Evolutionary conservation across 2,888 invertebrate species (phyloP), one percentile per base, ranked within the genome.

Genomic region (Diaperis boleti): DNA sequence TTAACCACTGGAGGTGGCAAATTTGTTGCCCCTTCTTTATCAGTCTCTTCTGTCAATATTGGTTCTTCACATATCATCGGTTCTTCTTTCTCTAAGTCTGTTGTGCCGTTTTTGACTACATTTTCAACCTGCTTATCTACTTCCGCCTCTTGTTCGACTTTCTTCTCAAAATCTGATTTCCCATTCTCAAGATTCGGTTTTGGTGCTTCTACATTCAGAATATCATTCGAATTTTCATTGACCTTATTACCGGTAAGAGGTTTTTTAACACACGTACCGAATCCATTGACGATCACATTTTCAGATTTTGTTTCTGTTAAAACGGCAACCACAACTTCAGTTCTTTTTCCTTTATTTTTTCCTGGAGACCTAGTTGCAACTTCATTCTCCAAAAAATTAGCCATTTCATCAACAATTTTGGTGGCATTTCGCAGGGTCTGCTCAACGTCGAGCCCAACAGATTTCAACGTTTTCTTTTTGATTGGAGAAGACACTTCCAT

Each of bases 351-450:
- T 11, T 7, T 13, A 26, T 13, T 14, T 45, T 45, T 8, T 20
- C 20, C 29, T 3, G 13, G 13, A 4, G 11, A 45, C 7, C 1
- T 45, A 11, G n/a, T 13, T 5, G 2, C 5, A 20, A 42, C 29
- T 45, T 45, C 29, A 26, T 45, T 29, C 14, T 11, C 8, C 20
- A 45, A 45, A 45, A n/a, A 3, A 13, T 45, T 6, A 7, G 22
- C 45, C 11, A 45, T 15, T 45, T 45, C 29, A 26, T 26, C 45
- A 8, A 29, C 29, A 10, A 45, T 18, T 45, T 45, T 13, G 26
- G 3, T n/a, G 14, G 45, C 45, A 26, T 18, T 10, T 20, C 18
- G 11, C 18, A 42, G 3, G 2, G 15, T 20, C n/a, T 42, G 4
- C 6, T 42, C 18, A n/a, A 42, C 42, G 3, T 33, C 33, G 10